Evolutionary conservation across 2,113 vertebrate species (phyloP).

Genomic region (Pituophis catenifer): DNA sequence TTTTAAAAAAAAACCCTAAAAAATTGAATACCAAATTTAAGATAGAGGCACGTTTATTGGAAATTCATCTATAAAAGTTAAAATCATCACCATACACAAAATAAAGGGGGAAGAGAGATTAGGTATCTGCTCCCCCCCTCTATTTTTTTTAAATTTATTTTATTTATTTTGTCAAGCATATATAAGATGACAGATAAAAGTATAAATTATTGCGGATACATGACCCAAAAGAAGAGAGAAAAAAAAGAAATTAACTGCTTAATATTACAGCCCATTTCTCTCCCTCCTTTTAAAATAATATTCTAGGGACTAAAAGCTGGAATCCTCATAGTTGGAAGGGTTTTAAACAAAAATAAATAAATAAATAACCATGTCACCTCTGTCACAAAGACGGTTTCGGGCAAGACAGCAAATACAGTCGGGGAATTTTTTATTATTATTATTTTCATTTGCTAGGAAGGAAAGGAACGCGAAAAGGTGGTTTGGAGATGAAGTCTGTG

Average conservation of each 20-base stretch:
- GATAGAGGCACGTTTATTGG: background rate
- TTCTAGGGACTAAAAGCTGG: background rate
- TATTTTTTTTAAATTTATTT: too few relatives aligned
- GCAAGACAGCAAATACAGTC: background rate
- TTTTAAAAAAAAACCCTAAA: background rate
- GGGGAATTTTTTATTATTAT: background rate
- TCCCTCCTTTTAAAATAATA: background rate
- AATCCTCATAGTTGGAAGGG: background rate
- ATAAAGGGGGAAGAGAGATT: background rate
- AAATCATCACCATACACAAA: background rate
- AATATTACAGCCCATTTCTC: background rate
- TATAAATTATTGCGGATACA: too few relatives aligned
- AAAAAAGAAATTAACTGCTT: background rate
- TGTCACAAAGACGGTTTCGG: background rate
- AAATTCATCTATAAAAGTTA: background rate
- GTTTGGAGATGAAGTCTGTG: accelerated
- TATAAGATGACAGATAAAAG: too few relatives aligned
- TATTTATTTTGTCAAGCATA: too few relatives aligned
- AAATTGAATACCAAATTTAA: background rate
- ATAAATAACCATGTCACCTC: background rate
- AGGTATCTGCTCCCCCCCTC: background rate
- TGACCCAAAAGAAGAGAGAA: background rate
- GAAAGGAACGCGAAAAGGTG: background rate
- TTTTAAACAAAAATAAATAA: background rate
- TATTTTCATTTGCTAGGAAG: background rate